Evolutionary conservation across 2,888 invertebrate species (phyloP).

Genomic region (Thyatira batis): DNA sequence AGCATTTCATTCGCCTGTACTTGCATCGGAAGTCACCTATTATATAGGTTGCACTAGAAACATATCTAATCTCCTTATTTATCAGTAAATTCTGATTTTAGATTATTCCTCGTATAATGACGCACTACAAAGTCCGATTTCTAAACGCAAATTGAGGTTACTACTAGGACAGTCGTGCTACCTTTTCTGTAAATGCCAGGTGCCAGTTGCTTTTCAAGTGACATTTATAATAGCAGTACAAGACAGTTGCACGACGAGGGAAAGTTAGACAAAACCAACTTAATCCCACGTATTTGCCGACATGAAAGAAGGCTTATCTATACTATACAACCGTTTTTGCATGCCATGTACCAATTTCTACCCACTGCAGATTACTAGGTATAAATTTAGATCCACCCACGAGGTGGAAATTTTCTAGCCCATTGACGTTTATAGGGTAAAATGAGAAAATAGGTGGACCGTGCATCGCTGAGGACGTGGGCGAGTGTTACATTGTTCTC

Average conservation of each 20-base stretch:
- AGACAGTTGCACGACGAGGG: background rate
- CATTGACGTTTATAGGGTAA: slow-evolving; percentile 35
- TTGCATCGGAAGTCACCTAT: too few species aligned
- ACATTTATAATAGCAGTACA: slow-evolving; percentile 11
- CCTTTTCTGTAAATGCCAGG: background rate
- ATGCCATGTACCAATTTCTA: slow-evolving; percentile 19
- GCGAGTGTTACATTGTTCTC: background rate
- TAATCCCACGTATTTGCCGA: background rate
- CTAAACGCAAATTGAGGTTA: background rate
- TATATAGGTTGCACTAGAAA: too few species aligned
- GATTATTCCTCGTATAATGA: too few species aligned
- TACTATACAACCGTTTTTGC: slow-evolving; percentile 21
- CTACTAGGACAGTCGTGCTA: background rate
- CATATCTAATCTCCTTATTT: too few species aligned
- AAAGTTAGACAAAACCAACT: slow-evolving; percentile 14
- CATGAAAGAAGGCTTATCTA: slow-evolving; percentile 7
- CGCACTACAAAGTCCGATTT: background rate
- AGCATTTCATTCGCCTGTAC: background rate
- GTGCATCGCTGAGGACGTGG: background rate
- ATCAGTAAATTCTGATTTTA: background rate
- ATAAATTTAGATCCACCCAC: slow-evolving; percentile 59
- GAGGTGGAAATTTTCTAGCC: slow-evolving; percentile 44
- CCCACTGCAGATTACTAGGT: slow-evolving; percentile 28
- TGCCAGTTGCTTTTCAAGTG: slow-evolving; percentile 4
- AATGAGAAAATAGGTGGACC: slow-evolving; percentile 21